These are phyloP conservation scores for Rousettus madagascariensis DNA, from an alignment of 2,797 vertebrate genomes.

Conservation along the genomic window DNA sequence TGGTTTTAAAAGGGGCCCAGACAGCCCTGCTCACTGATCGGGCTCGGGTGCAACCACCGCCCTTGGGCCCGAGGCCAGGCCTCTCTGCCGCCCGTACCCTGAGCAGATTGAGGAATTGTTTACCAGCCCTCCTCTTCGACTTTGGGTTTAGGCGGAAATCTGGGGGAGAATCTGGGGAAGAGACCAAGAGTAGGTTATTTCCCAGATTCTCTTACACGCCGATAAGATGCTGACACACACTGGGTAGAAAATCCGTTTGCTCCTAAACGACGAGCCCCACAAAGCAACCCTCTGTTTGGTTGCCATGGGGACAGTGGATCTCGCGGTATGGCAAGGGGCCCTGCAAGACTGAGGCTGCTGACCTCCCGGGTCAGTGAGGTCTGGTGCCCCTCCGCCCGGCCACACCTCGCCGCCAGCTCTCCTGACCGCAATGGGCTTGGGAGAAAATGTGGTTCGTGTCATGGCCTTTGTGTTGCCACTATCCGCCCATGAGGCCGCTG, in stretches of 20 bases:
- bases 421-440: accelerated
- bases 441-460: background rate
- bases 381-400: accelerated
- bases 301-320: background rate
- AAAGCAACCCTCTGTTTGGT: background rate
- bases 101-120: background rate
- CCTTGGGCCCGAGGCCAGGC: background rate
- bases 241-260: background rate
- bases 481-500: background rate
- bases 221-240: background rate
- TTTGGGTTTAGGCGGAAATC: background rate
- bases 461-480: accelerated
- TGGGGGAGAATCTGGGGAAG: background rate
- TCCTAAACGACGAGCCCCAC: background rate
- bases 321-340: background rate
- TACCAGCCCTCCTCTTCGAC: background rate
- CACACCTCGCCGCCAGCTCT: accelerated
- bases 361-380: background rate
- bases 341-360: background rate
- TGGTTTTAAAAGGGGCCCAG: background rate
- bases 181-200: background rate
- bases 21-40: background rate
- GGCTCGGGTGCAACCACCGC: background rate
- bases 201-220: background rate
- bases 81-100: background rate